phyloP scores from a whole-genome alignment of 2,888 invertebrate species.

The Norana najaformis region DNA sequence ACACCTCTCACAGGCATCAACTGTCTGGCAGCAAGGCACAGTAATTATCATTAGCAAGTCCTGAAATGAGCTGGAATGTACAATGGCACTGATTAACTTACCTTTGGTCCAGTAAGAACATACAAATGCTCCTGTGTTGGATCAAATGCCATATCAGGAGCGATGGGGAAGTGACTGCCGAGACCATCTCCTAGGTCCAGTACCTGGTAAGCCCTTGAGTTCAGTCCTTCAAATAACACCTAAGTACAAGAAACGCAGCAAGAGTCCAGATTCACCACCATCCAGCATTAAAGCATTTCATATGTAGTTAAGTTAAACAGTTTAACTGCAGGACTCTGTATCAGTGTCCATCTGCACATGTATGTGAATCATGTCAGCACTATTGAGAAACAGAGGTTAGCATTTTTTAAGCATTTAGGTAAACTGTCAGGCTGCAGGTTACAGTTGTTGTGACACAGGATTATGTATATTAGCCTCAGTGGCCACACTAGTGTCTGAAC shows the following conservation, averaged over 20 bases:
- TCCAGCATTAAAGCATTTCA: too few relatives aligned
- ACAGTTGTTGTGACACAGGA: not conserved
- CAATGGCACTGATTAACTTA: too few relatives aligned
- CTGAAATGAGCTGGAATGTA: too few relatives aligned
- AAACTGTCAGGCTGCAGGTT: not conserved
- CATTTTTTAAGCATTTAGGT: not conserved
- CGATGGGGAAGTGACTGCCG: not conserved
- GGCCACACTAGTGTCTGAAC: not conserved
- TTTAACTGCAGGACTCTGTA: too few relatives aligned
- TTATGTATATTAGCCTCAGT: not conserved
- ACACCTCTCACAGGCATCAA: not conserved
- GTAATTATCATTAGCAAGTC: too few relatives aligned
- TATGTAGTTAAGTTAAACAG: too few relatives aligned
- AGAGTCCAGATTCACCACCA: not conserved
- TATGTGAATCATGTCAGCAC: not conserved
- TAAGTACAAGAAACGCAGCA: not conserved
- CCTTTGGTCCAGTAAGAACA: conserved; percentile 32
- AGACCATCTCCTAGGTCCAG: not conserved
- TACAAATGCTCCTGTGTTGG: conserved; percentile 28
- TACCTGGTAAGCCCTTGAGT: not conserved
- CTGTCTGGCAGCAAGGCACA: not conserved
- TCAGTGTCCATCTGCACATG: too few relatives aligned
- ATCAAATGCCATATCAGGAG: conserved; percentile 35
- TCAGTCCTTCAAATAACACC: not conserved
- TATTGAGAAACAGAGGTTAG: not conserved